Percentiles rank a stretch among this genome's conserved stretches.
phyloP scores from a whole-genome alignment of 2,113 vertebrate genomes.

The Morone saxatilis region DNA sequence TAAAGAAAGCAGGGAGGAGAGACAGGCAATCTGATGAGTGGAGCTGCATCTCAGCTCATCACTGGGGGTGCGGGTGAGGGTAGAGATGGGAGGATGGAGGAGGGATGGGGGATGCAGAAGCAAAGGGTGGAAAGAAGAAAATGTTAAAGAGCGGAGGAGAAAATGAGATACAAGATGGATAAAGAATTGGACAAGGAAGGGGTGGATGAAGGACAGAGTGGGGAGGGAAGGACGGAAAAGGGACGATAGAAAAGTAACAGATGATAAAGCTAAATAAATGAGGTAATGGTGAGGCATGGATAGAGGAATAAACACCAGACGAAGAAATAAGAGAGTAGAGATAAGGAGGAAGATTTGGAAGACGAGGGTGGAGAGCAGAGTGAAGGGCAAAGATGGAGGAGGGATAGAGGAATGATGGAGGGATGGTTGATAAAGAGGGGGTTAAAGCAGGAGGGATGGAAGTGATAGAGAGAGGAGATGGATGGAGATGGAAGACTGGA shows the following conservation, averaged over 20 bases:
- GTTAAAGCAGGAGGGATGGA: neutral
- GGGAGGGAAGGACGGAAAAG: neutral
- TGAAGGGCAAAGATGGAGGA: neutral
- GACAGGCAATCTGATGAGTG: conserved; percentile 76
- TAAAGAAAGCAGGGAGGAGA: conserved; percentile 79
- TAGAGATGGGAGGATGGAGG: conserved; percentile 15
- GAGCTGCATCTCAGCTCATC: conserved; percentile 61
- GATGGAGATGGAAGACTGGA: neutral
- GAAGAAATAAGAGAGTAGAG: neutral
- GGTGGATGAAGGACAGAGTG: neutral
- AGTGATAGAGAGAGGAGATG: neutral
- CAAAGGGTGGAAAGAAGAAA: conserved; percentile 6
- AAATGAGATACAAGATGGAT: neutral
- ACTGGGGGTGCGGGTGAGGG: neutral
- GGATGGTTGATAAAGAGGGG: neutral
- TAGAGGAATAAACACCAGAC: neutral
- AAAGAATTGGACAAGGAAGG: conserved; percentile 3
- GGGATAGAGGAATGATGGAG: neutral
- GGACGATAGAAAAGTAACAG: conserved; percentile 17
- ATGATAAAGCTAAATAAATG: neutral
- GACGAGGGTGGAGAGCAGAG: conserved; percentile 11
- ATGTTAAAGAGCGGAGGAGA: neutral
- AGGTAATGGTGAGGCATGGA: neutral
- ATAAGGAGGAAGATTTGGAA: neutral
- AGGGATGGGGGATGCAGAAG: conserved; percentile 1